phyloP scores from a whole-genome alignment of 2,888 invertebrate species.

The Rhagonycha lutea region DNA sequence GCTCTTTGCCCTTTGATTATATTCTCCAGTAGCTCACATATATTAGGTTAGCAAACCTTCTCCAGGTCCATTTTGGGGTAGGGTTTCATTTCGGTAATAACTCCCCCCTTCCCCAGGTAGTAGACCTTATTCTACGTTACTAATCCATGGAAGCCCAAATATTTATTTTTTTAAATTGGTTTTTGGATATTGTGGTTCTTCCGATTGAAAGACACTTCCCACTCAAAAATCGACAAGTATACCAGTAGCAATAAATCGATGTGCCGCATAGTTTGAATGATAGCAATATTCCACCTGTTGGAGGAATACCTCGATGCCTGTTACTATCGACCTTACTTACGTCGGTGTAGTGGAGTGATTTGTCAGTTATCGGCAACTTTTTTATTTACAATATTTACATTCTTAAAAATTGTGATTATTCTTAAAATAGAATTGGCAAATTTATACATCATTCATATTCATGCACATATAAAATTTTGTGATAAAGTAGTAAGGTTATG shows the following conservation, averaged over 20 bases:
- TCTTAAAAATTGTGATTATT: not conserved
- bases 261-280: conserved; percentile 9
- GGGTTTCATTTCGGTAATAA: too few relatives aligned
- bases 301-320: conserved; percentile 8
- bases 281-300: conserved; percentile 23
- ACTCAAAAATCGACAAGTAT: not conserved
- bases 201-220: not conserved
- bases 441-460: not conserved
- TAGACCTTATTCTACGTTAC: too few relatives aligned
- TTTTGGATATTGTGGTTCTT: too few relatives aligned
- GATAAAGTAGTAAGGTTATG: conserved; percentile 16
- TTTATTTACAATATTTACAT: not conserved
- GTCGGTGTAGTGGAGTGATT: not conserved
- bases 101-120: too few relatives aligned
- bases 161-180: too few relatives aligned
- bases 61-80: not conserved
- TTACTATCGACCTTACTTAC: conserved; percentile 14
- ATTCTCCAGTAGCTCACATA: not conserved
- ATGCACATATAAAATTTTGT: not conserved
- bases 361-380: not conserved
- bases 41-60: not conserved
- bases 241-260: not conserved
- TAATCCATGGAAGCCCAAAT: not conserved
- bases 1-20: not conserved
- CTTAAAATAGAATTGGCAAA: not conserved